Conservation (phyloP, 2,113 vertebrate genomes). For the Anguilla japonica region DNA sequence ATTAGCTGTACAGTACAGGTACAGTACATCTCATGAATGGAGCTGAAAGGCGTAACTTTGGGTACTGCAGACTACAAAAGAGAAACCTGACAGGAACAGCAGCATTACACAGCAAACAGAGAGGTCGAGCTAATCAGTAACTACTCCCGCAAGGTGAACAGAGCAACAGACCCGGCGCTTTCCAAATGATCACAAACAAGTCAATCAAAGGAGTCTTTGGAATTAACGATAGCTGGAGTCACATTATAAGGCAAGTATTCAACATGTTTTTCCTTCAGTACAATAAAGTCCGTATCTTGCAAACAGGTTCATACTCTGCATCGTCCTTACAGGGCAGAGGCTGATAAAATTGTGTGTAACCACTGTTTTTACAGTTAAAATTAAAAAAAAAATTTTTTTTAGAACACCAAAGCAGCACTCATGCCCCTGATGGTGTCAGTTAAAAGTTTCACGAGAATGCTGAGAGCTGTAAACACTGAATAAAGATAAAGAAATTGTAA, state of each 20-base stretch:
- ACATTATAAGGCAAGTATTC: no score
- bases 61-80: not conserved
- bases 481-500: not conserved
- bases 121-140: not conserved
- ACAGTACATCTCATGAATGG: not conserved
- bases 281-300: not conserved
- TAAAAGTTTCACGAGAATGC: not conserved
- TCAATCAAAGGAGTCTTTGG: not conserved
- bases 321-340: no score
- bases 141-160: not conserved
- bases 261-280: not conserved
- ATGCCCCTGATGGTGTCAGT: not conserved
- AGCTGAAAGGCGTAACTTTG: not conserved
- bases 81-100: not conserved
- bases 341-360: no score
- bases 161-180: not conserved
- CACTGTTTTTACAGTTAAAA: not conserved
- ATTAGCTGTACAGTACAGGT: not conserved
- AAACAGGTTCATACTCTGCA: not conserved
- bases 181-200: not conserved
- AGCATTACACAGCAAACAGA: not conserved
- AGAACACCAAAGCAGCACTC: not conserved
- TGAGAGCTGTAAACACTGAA: not conserved
- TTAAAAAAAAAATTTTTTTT: not conserved
- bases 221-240: not conserved